Base-by-base conservation (phyloP, 2,113 vertebrate species). In the Pterocles gutturalis region DNA sequence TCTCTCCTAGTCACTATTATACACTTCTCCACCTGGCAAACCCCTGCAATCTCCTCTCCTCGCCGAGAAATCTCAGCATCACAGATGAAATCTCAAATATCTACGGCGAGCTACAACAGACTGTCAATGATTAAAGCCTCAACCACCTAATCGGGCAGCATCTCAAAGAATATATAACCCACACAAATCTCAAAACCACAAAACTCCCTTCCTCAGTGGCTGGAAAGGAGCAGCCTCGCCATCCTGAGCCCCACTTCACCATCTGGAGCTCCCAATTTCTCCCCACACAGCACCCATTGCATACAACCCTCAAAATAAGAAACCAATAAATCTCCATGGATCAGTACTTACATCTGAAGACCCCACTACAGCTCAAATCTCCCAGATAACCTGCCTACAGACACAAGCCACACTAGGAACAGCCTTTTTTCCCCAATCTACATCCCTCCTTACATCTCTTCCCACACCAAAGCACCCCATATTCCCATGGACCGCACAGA, bases 111-210 rank as follows among this genome's bases (percentile, higher is more conserved):
- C 28, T 19, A 8, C 1, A 0, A 12, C 33, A 9, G 62, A 8
- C 26, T 29, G 77, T 5, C 12, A 66, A 22, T 0, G 33, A 13
- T 5, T 2, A 0, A 25, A 19, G 67, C 62, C 58, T 81, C 4
- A 65, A 20, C 2, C 66, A 10, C 7, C 62, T 33, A 1, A 13
- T 3, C 38, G 0, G 57, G 60, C 73, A 28, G 62, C 70, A 28
- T 0, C 8, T 7, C 29, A 3, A 5, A 22, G 43, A 34, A 6
- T 11, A 19, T 0, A 1, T 10, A 31, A 2, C 14, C 2, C 7
- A 3, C 19, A 45, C 13, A 2, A 5, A 36, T 3, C 71, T 16
- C 49, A 24, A 11, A 54, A 5, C 13, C 84, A 38, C 48, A 2
- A 1, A 76, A 41, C 60, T 82, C 64, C 90, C 55, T 24, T 18